Evolutionary conservation across 1,140 invertebrate species (phyloP).

Genomic region (Cryptotermes secundus): DNA sequence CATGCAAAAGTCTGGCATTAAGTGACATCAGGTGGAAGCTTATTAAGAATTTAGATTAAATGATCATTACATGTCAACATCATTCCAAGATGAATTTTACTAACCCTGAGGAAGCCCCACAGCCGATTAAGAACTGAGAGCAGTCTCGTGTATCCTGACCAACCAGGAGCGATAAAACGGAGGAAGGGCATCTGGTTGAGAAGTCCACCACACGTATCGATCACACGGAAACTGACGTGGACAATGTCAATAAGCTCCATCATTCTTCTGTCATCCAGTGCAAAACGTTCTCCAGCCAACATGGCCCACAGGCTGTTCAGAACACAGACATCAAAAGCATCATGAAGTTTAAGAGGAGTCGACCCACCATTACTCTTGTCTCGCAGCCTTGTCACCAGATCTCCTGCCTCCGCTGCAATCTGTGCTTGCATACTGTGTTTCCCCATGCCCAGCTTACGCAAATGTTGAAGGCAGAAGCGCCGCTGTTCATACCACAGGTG

Average conservation of each 20-base stretch:
- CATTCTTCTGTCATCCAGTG: slow-evolving; percentile 54
- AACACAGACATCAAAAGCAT: slow-evolving; percentile 49
- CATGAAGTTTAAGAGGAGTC: slow-evolving; percentile 21
- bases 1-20: too few relatives aligned
- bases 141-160: slow-evolving; percentile 67
- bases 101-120: slow-evolving; percentile 56
- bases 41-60: too few relatives aligned
- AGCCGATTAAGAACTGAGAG: slow-evolving; percentile 60
- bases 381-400: slow-evolving; percentile 36
- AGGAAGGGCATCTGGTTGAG: slow-evolving; percentile 69
- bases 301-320: slow-evolving; percentile 76
- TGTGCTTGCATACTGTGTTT: slow-evolving; percentile 68
- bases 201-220: slow-evolving; percentile 69
- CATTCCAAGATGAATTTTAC: background rate
- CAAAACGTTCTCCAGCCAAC: slow-evolving; percentile 61
- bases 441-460: slow-evolving; percentile 73
- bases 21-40: too few relatives aligned
- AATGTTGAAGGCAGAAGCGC: slow-evolving; percentile 66
- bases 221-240: slow-evolving; percentile 41
- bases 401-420: slow-evolving; percentile 64
- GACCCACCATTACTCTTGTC: background rate
- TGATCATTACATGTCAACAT: too few relatives aligned
- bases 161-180: slow-evolving; percentile 63
- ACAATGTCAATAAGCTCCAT: slow-evolving; percentile 63
- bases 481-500: slow-evolving; percentile 72